Conservation (phyloP, 2,113 vertebrate species). For the Aphyosemion australe region DNA sequence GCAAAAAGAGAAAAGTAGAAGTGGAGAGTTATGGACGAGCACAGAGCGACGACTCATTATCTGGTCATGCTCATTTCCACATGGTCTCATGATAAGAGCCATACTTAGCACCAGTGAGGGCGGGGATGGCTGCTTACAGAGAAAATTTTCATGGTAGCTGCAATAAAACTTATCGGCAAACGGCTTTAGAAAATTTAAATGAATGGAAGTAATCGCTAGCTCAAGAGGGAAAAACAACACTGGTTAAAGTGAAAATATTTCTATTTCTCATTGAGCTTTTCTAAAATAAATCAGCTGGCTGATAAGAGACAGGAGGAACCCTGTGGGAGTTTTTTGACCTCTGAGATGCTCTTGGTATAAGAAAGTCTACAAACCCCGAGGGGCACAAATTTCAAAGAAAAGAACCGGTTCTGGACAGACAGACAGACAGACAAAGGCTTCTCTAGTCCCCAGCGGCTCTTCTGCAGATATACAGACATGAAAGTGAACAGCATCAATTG, state of each 20-base stretch:
- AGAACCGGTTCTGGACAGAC: slow-evolving; percentile 11
- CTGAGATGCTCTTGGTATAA: slow-evolving; percentile 17
- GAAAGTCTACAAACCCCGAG: slow-evolving; percentile 30
- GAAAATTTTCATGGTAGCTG: slow-evolving; percentile 20
- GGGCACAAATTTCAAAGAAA: slow-evolving; percentile 33
- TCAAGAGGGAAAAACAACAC: no score
- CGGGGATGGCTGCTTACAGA: slow-evolving; percentile 24
- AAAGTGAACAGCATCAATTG: slow-evolving; percentile 39
- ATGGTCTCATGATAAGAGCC: slow-evolving; percentile 51
- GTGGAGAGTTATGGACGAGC: background rate
- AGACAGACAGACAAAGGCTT: slow-evolving; percentile 51
- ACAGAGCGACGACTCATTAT: slow-evolving; percentile 35
- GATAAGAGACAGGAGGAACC: slow-evolving; percentile 12
- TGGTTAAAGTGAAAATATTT: no score
- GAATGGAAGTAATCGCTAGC: no score
- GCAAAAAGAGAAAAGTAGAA: background rate
- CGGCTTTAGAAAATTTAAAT: background rate
- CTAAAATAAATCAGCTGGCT: slow-evolving; percentile 20
- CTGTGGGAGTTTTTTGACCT: slow-evolving; percentile 16
- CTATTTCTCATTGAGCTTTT: no score
- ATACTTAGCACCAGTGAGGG: slow-evolving; percentile 38
- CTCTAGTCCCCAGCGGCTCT: slow-evolving; percentile 29
- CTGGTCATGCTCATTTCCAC: slow-evolving; percentile 38
- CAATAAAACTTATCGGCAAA: slow-evolving; percentile 5
- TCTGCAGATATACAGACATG: slow-evolving; percentile 39